Conservation (phyloP, 2,113 vertebrate species). For the Psilopsiagon aurifrons region DNA sequence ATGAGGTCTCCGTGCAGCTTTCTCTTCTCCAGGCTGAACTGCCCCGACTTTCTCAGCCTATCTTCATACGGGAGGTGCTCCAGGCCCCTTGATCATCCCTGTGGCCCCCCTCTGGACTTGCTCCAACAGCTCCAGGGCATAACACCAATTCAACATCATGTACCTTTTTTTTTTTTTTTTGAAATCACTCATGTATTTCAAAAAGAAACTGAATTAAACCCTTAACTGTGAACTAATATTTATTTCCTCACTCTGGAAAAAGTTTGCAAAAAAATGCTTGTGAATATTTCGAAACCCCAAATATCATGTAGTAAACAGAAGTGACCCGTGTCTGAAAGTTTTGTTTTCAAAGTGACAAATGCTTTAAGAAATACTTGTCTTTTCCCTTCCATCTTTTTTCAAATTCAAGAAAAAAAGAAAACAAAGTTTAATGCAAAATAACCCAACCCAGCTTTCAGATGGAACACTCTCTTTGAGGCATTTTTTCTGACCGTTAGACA, state of each 20-base stretch:
- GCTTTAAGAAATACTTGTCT: neutral
- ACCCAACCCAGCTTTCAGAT: rapidly evolving
- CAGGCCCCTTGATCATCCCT: neutral
- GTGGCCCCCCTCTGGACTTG: neutral
- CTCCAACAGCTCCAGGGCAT: neutral
- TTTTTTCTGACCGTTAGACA: neutral
- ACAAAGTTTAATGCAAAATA: neutral
- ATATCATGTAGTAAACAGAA: neutral
- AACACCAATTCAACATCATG: neutral
- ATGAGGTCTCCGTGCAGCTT: neutral
- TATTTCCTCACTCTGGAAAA: neutral
- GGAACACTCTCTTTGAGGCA: neutral
- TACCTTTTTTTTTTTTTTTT: neutral
- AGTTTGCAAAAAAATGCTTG: neutral
- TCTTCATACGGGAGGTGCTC: neutral
- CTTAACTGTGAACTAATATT: neutral
- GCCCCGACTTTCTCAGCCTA: neutral
- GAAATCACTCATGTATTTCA: neutral
- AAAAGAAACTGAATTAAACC: neutral
- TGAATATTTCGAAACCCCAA: neutral
- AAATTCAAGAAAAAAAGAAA: neutral
- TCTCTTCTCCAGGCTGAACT: neutral
- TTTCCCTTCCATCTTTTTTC: neutral
- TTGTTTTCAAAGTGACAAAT: neutral
- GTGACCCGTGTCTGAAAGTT: neutral